Percentiles rank a stretch among this genome's conserved stretches.
phyloP scores from a whole-genome alignment of 2,113 vertebrate genomes.

The Hyaena hyaena region DNA sequence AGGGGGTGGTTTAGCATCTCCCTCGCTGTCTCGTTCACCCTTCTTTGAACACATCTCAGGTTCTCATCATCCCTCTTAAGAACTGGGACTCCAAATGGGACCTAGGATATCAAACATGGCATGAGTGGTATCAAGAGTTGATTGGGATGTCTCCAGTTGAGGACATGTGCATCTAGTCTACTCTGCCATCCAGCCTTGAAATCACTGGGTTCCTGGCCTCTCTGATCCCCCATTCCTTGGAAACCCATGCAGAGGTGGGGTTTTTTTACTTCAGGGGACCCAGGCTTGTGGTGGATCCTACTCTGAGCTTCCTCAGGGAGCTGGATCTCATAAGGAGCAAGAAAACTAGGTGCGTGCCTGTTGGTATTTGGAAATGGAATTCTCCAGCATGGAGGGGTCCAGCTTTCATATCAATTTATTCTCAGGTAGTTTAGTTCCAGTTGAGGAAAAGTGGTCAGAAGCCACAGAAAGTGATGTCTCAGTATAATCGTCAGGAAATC shows the following conservation, averaged over 20 bases:
- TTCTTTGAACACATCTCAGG: background rate
- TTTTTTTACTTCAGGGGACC: background rate
- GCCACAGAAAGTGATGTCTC: background rate
- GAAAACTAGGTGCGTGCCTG: accelerated
- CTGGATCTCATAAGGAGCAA: background rate
- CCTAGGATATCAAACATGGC: background rate
- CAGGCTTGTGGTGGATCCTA: background rate
- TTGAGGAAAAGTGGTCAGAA: background rate
- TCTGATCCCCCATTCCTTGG: background rate
- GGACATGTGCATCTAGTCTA: background rate
- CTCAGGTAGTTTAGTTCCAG: background rate
- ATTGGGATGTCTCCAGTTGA: background rate
- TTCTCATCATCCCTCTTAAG: background rate
- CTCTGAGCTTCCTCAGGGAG: background rate
- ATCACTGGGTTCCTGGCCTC: background rate
- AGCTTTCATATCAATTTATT: background rate
- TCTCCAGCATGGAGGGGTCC: background rate
- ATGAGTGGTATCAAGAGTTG: background rate
- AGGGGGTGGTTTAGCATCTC: background rate
- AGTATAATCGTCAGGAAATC: background rate
- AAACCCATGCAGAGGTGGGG: background rate
- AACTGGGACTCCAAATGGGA: background rate
- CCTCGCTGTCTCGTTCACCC: background rate
- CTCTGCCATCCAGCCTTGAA: background rate
- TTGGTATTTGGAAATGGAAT: background rate